Evolutionary conservation across 2,113 vertebrate genomes (phyloP).

Genomic region (Syngnathus floridae): DNA sequence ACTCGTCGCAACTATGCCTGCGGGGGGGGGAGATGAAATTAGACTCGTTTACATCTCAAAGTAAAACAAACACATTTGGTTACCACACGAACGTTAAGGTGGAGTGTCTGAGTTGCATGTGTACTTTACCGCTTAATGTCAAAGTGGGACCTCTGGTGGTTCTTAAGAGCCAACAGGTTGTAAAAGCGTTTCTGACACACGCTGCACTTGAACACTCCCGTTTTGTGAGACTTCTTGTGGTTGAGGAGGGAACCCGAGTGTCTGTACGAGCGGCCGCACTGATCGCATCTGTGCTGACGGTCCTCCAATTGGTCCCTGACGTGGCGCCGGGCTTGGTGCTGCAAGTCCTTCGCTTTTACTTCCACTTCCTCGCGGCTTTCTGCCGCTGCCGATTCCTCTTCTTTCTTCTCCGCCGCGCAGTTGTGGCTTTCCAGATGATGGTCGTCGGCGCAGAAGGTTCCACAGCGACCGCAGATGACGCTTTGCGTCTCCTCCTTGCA

Average conservation of each 20-base stretch:
- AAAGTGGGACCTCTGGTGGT: slow-evolving; percentile 84
- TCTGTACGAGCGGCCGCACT: slow-evolving; percentile 83
- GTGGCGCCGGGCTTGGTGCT: slow-evolving; percentile 9
- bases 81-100: too few relatives aligned
- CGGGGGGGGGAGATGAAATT: slow-evolving; percentile 1
- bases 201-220: slow-evolving; percentile 80
- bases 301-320: slow-evolving; percentile 24
- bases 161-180: slow-evolving; percentile 85
- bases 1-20: slow-evolving; percentile 71
- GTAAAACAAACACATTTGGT: too few relatives aligned
- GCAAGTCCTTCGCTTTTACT: slow-evolving; percentile 12
- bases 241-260: slow-evolving; percentile 84
- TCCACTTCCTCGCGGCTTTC: slow-evolving; percentile 36
- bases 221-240: slow-evolving; percentile 86
- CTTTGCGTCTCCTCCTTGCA: slow-evolving; percentile 58
- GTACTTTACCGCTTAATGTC: slow-evolving; percentile 74
- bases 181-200: slow-evolving; percentile 87
- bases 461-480: slow-evolving; percentile 66
- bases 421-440: slow-evolving; percentile 60
- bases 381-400: slow-evolving; percentile 18
- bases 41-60: too few relatives aligned
- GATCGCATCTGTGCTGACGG: slow-evolving; percentile 77
- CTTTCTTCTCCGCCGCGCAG: slow-evolving; percentile 43
- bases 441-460: slow-evolving; percentile 57
- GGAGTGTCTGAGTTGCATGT: too few relatives aligned